Evolutionary conservation across 2,797 vertebrate species (phyloP), one percentile per base, ranked within the genome.

Genomic region (Sebastes glaucus): DNA sequence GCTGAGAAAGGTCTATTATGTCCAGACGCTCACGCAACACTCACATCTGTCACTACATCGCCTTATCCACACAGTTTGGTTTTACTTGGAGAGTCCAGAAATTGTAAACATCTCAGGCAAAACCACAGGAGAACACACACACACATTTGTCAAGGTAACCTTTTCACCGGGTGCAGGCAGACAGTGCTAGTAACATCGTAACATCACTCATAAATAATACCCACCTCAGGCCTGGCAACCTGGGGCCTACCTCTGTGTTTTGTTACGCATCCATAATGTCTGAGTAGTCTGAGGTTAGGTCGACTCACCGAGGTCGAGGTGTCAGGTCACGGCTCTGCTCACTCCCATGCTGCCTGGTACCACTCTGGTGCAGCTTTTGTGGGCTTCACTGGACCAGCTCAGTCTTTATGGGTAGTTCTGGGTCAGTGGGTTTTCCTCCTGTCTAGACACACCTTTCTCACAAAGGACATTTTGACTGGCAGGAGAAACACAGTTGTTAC

Each of bases 101-200:
- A 66, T 42, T 70, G 20, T 67, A 75, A 89, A 84, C 83, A 78
- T 49, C 18, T 56, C 20, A 28, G 23, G 30, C 8, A 25, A 57
- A 78, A 77, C 53, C 38, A n/a, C 23, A 30, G 30, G 46, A 59
- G 28, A 64, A 64, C 30, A 63, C 14, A 55, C 18, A 8, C 25
- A 38, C 38, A 42, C 14, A 73, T 79, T 65, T 57, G 66, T 74
- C 57, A 78, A 33, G 6, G 27, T 66, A 71, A 75, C 28, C 25
- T 74, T 75, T 83, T 62, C 62, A 56, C 11, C 42, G 27, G 38
- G 60, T 59, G n/a, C 11, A 67, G 30, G 14, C n/a, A 22, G 14
- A 71, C 10, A 11, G 6, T 64, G 62, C 22, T 20, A 16, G 64
- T 11, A 53, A 53, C 49, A 52, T 74, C 2, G 3, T 10, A 66